Conservation (phyloP, 2,113 vertebrate species). For the Chlamydotis undulata region DNA sequence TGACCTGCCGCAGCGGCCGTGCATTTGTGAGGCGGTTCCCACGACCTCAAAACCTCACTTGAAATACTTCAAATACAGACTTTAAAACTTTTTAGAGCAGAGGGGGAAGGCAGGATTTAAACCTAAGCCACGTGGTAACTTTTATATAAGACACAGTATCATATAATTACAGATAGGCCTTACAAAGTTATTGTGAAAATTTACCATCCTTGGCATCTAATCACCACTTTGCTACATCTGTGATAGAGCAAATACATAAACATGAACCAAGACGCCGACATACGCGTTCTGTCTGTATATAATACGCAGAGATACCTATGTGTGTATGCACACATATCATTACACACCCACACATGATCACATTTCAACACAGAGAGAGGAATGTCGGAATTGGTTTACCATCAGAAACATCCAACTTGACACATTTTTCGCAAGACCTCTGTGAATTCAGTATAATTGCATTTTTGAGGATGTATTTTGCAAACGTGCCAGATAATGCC, state of each 20-base stretch:
- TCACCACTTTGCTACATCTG: background rate
- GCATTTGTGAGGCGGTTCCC: background rate
- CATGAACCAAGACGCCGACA: background rate
- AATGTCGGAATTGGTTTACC: background rate
- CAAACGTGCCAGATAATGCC: conserved; percentile 6
- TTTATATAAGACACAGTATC: background rate
- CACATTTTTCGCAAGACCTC: conserved; percentile 26
- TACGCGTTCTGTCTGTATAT: background rate
- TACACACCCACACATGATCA: background rate
- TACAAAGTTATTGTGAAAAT: background rate
- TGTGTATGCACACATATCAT: background rate
- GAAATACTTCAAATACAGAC: background rate
- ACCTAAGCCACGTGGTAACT: background rate
- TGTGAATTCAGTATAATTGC: conserved; percentile 37
- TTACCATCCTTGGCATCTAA: background rate
- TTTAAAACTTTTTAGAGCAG: background rate
- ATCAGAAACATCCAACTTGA: background rate
- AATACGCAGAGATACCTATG: background rate
- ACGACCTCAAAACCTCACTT: background rate
- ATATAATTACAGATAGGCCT: background rate
- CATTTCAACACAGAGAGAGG: background rate
- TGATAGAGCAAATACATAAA: background rate
- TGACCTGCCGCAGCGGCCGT: too few species aligned
- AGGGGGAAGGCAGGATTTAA: background rate
- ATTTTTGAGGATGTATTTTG: conserved; percentile 15